Base-by-base conservation (phyloP, 2,113 vertebrate genomes). In the Paedocypris sp. region DNA sequence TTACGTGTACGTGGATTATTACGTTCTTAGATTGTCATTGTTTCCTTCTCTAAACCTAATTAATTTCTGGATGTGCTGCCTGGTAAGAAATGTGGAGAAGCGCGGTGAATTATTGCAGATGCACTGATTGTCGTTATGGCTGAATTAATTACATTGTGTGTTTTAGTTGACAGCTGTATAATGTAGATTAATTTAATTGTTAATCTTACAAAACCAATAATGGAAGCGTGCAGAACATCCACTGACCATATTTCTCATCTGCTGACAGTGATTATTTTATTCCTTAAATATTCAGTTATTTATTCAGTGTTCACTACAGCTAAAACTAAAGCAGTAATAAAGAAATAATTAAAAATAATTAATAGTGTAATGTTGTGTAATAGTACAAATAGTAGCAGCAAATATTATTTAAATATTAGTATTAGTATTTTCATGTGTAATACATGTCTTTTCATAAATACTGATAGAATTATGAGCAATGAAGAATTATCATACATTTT, bases 1-100 rank as follows among this genome's bases (percentile, higher is more conserved):
- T 82, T 74, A 80, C 36, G 60, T 73, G 68, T 45, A 64, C 65
- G 67, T 42, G 69, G 78, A 59, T 64, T 56, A 42, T 69, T 71
- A 51, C 59, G 73, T 72, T 29, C 75, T 72, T 70, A 35, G 25
- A 51, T 62, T 64, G 32, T 54, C 13, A 68, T 52, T 75, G 68
- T 78, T 62, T 70, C 41, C 39, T 23, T 26, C 28, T 42, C 13
- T 4, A 23, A 65, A 70, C 29, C 54, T 49, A 71, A 71, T 71
- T 54, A 67, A 71, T 66, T 59, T 62, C 46, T 28, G 53, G 72
- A 74, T 67, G 59, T 45, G 69, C 60, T 39, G 6, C 35, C 67
- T 66, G 12, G 49, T 54, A 60, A 60, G 36, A 62, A 54, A 52
- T 49, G 57, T 62, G 46, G 62, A 70, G 60, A 52, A 51, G 53